Evolutionary conservation across 2,888 invertebrate species (phyloP), one percentile per base, ranked within the genome.

Genomic region (Cenopis cana): DNA sequence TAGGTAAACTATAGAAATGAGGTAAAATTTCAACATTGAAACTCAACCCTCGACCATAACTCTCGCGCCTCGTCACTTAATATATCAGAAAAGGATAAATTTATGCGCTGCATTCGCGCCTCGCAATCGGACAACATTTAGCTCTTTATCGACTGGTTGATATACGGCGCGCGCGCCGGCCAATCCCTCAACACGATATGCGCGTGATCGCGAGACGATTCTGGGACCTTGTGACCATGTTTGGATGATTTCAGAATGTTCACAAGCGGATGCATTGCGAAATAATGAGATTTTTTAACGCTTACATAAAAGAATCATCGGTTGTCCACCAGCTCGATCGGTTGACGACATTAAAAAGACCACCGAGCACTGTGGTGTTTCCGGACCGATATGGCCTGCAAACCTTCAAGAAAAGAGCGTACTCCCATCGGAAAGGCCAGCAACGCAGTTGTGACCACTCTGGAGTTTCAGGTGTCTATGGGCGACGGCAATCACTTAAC

Each of bases 121-220:
- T 73, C 78, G 84, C 89, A 89, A 93, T 93, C 93, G 91, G 88
- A 86, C 90, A 89, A 89, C 91, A 91, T 93, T 93, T 93, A 92
- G 90, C 91, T 91, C 93, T 93, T 92, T 91, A 91, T 91, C 91
- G 91, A 90, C 89, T 88, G 82, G 82, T 90, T 91, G 90, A 91
- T 90, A 90, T 90, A 91, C 81, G 87, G 87, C 74, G 73, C 74
- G 73, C 74, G 78, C 80, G 79, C 81, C 84, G 86, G 87, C 84
- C 90, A 91, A 93, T 93, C 90, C 91, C 77, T 93, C 93, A 93
- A 89, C 85, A 84, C 89, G 93, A 93, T 92, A 91, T 84, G 85
- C 85, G 78, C 77, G 77, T 76, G 79, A 79, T 80, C 74, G 74
- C 55, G 74, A 41, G 71, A 75, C 69, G 91, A 91, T 91, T 91